Percentiles rank a stretch among this genome's conserved stretches.
Conservation (phyloP, 2,113 vertebrate species). For the Mustelus asterias region DNA sequence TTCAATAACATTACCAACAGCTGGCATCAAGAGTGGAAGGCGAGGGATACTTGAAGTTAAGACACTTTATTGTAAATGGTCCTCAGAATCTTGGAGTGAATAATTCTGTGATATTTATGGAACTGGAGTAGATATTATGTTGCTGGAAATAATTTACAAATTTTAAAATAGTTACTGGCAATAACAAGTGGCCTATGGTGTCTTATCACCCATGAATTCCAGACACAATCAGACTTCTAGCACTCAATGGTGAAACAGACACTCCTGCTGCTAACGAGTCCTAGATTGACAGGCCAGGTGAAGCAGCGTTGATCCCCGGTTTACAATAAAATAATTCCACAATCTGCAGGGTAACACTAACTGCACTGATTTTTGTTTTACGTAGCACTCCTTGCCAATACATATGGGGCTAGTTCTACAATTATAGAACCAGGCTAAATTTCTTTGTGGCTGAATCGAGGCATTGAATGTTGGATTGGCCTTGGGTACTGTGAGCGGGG, state of each 20-base stretch:
- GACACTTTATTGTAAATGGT: constrained; percentile 9
- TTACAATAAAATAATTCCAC: neutral
- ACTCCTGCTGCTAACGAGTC: neutral
- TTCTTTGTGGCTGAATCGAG: neutral
- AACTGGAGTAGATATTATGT: neutral
- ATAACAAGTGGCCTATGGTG: neutral
- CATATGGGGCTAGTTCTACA: neutral
- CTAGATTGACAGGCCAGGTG: neutral
- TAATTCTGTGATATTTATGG: neutral
- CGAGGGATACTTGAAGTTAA: neutral
- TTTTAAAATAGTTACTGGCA: neutral
- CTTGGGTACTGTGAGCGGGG: neutral
- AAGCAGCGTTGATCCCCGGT: neutral
- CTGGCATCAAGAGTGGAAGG: neutral
- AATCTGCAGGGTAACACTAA: too few species aligned
- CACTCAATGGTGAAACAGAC: neutral
- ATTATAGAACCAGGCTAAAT: neutral
- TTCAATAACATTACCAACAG: neutral
- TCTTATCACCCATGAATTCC: neutral
- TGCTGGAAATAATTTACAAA: neutral
- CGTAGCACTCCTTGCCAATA: neutral
- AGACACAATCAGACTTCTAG: neutral
- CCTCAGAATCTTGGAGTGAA: neutral
- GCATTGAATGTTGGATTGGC: neutral
- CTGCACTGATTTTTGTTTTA: neutral